A percentile compares a stretch with the other conserved stretches of the same genome.
These are phyloP conservation scores for Sphyrna mokarran DNA, from an alignment of 2,113 vertebrate species.

Conservation along the genomic window DNA sequence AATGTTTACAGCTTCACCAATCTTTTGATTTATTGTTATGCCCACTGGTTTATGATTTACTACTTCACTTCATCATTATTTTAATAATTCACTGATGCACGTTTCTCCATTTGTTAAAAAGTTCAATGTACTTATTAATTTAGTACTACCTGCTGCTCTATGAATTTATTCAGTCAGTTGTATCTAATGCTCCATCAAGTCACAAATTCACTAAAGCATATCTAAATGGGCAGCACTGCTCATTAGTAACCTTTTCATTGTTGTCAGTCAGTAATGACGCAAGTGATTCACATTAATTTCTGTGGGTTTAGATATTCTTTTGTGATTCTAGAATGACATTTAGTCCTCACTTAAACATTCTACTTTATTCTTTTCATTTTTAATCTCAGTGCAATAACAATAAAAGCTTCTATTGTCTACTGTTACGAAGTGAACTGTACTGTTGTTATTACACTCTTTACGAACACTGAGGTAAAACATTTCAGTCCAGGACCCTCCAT, in stretches of 20 bases:
- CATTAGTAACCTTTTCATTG: background rate
- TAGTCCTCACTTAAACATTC: background rate
- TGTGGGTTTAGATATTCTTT: background rate
- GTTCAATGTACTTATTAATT: background rate
- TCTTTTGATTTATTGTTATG: background rate
- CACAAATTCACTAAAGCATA: background rate
- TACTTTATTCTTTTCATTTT: background rate
- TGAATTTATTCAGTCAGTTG: background rate
- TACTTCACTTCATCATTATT: background rate
- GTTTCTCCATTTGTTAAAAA: background rate
- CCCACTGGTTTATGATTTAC: background rate
- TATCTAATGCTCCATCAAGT: background rate
- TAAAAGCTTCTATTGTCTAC: background rate
- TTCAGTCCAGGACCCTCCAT: background rate
- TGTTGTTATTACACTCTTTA: background rate
- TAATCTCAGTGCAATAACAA: background rate
- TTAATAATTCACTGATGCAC: background rate
- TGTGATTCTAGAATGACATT: background rate
- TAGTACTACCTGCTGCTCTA: background rate
- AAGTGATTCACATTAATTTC: background rate
- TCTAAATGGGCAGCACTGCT: no score
- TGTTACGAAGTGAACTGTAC: background rate
- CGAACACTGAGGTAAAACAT: background rate
- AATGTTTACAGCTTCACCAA: background rate
- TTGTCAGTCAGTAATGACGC: background rate